phyloP scores from a whole-genome alignment of 1,140 invertebrate genomes.

The Oreohelix idahoensis region DNA sequence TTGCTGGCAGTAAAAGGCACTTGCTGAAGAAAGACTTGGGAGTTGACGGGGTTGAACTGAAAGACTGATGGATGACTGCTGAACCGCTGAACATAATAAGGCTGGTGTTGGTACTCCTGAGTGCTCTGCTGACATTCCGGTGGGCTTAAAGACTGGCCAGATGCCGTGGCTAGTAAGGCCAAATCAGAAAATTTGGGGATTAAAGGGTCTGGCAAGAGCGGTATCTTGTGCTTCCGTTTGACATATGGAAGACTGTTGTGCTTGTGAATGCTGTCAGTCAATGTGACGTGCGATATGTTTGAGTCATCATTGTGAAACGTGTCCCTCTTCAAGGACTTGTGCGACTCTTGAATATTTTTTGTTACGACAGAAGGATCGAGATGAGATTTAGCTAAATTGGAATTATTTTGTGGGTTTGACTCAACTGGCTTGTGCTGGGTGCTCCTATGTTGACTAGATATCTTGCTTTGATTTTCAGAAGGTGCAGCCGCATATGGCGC shows the following conservation, averaged over 20 bases:
- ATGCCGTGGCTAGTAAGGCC: background rate
- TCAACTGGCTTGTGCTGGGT: background rate
- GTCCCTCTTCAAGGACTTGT: background rate
- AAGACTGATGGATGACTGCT: background rate
- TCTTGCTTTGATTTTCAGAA: background rate
- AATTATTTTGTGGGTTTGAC: background rate
- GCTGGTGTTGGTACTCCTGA: conserved; percentile 7
- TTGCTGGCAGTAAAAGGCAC: background rate
- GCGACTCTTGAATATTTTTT: background rate
- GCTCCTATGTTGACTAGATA: background rate
- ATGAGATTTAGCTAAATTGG: background rate
- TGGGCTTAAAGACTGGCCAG: background rate
- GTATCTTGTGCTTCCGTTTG: conserved; percentile 28
- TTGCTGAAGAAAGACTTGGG: conserved; percentile 17
- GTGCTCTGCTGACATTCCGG: background rate
- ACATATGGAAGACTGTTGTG: background rate
- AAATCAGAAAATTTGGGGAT: conserved; percentile 33
- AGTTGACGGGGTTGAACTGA: background rate
- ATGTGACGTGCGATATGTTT: background rate
- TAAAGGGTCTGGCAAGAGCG: conserved; percentile 20
- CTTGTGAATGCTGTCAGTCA: background rate
- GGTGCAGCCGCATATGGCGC: background rate
- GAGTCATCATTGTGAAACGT: background rate
- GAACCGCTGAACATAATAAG: background rate
- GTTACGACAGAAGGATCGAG: background rate